Evolutionary conservation across 1,140 invertebrate species (phyloP), one percentile per base, ranked within the genome.

Genomic region (Formica exsecta): DNA sequence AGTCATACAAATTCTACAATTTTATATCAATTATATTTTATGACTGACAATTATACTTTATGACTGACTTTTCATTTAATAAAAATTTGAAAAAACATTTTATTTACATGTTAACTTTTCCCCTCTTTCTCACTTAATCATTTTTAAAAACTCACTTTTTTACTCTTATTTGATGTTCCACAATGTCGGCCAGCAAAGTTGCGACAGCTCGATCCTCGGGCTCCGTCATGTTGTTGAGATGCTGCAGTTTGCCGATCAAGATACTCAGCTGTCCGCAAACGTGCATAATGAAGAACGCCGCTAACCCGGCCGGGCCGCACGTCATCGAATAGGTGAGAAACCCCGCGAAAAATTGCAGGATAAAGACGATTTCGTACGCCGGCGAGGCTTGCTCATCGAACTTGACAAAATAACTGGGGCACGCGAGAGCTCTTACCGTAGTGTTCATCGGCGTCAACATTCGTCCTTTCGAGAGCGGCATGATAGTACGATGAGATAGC

Each of bases 361-460:
- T 4, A 19, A 90, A 92, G n/a, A 92, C 66, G 16, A 92, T 86
- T 13, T 92, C 91, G 32, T 92, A 92, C 16, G 44, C 75, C 0
- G 90, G 89, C 0, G 85, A 75, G 0, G 19, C 32, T 13, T 85
- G 77, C 0, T 86, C 79, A n/a, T 92, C 66, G 29, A 92, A 38
- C 2, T 79, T 32, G 1, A 87, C 3, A n/a, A 90, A 87, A 19
- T 87, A 87, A 22, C 77, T 54, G 2, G 89, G 87, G 11, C 54
- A 86, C 0, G 89, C 71, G 9, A 90, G 36, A 3, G 84, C 64
- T 77, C 90, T 88, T 38, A 89, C 70, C 3, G 88, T 92, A 1
- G 25, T 9, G 32, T 90, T 90, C 9, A 64, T 68, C 13, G 86
- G 57, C 0, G 81, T 87, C 9, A 92, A 25, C 3, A 84, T 48